Evolutionary conservation across 2,113 vertebrate genomes (phyloP).

Genomic region (Boulengeromyrus knoepffleri): DNA sequence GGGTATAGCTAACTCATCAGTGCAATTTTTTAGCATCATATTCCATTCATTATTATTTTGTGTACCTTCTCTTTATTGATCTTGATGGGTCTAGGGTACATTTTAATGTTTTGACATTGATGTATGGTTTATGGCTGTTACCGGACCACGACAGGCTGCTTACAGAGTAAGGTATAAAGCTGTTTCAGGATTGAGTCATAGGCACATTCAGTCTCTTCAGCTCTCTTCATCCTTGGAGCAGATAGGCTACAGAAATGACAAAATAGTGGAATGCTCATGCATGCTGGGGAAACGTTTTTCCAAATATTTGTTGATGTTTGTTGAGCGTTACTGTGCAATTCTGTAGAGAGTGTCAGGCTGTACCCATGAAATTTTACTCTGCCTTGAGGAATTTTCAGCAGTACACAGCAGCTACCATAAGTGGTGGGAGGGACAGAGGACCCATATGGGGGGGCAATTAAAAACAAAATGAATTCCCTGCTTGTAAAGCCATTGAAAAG

Average conservation of each 20-base stretch:
- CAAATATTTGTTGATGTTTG: not conserved
- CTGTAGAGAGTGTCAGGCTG: not conserved
- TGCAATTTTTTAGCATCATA: not conserved
- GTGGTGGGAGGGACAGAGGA: slow-evolving; percentile 6
- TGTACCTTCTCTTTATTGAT: not conserved
- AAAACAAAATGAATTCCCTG: slow-evolving; percentile 11
- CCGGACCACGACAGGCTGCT: not conserved
- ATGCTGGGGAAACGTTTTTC: not conserved
- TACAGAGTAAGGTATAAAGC: not conserved
- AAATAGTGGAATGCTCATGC: not conserved
- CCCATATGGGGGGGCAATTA: slow-evolving; percentile 16
- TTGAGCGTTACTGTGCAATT: not conserved
- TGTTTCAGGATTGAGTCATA: not conserved
- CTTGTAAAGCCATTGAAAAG: not conserved
- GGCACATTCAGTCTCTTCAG: not conserved
- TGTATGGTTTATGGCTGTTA: not conserved
- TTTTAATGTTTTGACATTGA: not conserved
- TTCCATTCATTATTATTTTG: not conserved
- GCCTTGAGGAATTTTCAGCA: not conserved
- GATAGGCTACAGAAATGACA: not conserved
- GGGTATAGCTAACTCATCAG: not conserved
- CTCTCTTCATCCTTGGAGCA: not conserved
- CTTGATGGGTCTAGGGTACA: not conserved
- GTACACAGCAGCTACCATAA: not conserved
- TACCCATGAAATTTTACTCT: not conserved